Percentiles rank a stretch among this genome's conserved stretches.
Evolutionary conservation across 1,140 invertebrate genomes (phyloP).

Genomic region (Tachypleus tridentatus): DNA sequence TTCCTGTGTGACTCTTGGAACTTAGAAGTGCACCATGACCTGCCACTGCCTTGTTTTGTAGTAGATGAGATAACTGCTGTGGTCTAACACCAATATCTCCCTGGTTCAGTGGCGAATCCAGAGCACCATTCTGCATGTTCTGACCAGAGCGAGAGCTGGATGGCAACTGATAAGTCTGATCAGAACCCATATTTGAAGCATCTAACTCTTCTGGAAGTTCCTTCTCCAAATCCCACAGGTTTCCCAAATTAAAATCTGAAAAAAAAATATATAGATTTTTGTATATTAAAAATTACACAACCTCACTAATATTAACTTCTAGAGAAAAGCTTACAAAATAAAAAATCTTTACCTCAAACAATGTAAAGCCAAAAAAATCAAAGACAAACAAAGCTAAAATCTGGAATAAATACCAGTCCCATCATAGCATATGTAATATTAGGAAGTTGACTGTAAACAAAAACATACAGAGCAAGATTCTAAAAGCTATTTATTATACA

Average conservation of each 20-base stretch:
- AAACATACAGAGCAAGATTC: too few species aligned
- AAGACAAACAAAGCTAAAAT: too few species aligned
- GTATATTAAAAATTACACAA: too few species aligned
- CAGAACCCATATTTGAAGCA: slow-evolving; percentile 17
- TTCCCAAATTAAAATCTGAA: slow-evolving; percentile 52
- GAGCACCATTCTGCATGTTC: slow-evolving; percentile 28
- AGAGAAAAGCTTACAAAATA: too few species aligned
- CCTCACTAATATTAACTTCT: too few species aligned
- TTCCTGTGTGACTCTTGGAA: slow-evolving; percentile 9
- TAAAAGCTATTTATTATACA: too few species aligned
- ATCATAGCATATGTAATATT: too few species aligned
- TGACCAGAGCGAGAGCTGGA: slow-evolving; percentile 3
- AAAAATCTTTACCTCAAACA: too few species aligned
- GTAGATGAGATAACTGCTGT: slow-evolving; percentile 24
- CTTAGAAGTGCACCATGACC: slow-evolving; percentile 15
- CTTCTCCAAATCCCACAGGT: slow-evolving; percentile 65
- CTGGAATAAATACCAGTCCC: too few species aligned
- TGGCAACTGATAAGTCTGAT: slow-evolving; percentile 10
- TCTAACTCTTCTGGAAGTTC: slow-evolving; percentile 85
- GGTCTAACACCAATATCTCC: slow-evolving; percentile 11
- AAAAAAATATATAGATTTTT: background rate
- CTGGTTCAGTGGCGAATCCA: slow-evolving; percentile 18
- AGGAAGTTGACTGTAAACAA: too few species aligned
- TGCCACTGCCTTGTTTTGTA: slow-evolving; percentile 20
- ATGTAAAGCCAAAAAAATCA: too few species aligned